Conservation (phyloP, 2,888 invertebrate genomes). For the Tetropium fuscum region DNA sequence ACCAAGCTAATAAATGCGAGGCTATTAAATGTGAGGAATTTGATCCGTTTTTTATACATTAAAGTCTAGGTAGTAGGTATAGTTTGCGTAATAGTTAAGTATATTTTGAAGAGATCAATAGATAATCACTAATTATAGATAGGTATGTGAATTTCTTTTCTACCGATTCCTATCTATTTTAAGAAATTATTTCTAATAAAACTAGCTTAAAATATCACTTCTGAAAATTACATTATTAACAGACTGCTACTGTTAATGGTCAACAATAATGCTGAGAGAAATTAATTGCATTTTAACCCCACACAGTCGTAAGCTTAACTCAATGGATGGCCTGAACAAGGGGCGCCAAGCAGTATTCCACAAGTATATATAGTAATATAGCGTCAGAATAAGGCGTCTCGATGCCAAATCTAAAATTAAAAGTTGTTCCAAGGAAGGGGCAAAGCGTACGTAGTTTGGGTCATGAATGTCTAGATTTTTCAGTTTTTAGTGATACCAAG, state of each 20-base stretch:
- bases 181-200: background rate
- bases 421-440: conserved; percentile 63
- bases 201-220: too few relatives aligned
- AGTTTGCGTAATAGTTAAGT: too few relatives aligned
- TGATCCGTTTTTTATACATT: too few relatives aligned
- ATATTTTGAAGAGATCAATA: background rate
- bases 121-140: background rate
- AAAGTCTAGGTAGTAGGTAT: too few relatives aligned
- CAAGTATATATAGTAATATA: conserved; percentile 5
- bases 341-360: conserved; percentile 3
- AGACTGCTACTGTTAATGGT: too few relatives aligned
- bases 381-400: conserved; percentile 66
- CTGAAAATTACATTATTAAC: too few relatives aligned
- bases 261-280: background rate
- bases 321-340: conserved; percentile 6
- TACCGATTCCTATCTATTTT: background rate
- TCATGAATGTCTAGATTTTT: conserved; percentile 59
- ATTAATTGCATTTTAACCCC: conserved; percentile 12
- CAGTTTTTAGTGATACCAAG: conserved; percentile 61
- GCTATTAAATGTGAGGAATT: too few relatives aligned
- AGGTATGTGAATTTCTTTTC: background rate
- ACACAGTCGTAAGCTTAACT: conserved; percentile 3
- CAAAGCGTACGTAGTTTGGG: conserved; percentile 52
- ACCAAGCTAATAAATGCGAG: too few relatives aligned
- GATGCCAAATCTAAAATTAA: conserved; percentile 76